Percentiles rank a stretch among this genome's conserved stretches.
These are phyloP conservation scores for Gymnocephalus cernua DNA, from an alignment of 2,113 vertebrate genomes.

Conservation along the genomic window DNA sequence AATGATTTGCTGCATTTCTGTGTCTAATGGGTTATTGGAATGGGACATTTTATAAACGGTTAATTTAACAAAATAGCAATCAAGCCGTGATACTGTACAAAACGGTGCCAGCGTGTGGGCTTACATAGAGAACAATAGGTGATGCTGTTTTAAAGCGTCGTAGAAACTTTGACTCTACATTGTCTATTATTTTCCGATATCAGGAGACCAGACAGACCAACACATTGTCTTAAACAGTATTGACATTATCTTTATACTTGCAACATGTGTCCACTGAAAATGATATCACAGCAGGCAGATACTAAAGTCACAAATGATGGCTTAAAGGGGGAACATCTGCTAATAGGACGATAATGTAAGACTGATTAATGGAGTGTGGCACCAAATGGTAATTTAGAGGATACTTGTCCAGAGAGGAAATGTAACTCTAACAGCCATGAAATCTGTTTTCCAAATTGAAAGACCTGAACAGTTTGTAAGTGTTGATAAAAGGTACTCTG, in stretches of 20 bases:
- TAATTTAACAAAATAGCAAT: too few species aligned
- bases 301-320: neutral
- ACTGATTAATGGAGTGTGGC: conserved; percentile 3
- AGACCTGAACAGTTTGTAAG: neutral
- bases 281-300: neutral
- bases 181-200: too few species aligned
- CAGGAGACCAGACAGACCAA: neutral
- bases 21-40: too few species aligned
- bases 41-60: too few species aligned
- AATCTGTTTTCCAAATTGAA: conserved; percentile 22
- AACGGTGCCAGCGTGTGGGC: too few species aligned
- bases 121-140: too few species aligned
- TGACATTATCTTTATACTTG: neutral
- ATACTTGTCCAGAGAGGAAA: neutral
- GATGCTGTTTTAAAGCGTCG: too few species aligned
- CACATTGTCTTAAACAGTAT: neutral
- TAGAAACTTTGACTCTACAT: too few species aligned
- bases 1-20: too few species aligned
- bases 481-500: conserved; percentile 4
- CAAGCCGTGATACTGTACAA: too few species aligned
- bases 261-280: neutral
- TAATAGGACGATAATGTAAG: neutral
- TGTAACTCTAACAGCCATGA: conserved; percentile 42
- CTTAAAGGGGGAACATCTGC: neutral
- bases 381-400: neutral